These are phyloP conservation scores for Leucoma salicis DNA, from an alignment of 2,888 invertebrate species.

Conservation along the genomic window DNA sequence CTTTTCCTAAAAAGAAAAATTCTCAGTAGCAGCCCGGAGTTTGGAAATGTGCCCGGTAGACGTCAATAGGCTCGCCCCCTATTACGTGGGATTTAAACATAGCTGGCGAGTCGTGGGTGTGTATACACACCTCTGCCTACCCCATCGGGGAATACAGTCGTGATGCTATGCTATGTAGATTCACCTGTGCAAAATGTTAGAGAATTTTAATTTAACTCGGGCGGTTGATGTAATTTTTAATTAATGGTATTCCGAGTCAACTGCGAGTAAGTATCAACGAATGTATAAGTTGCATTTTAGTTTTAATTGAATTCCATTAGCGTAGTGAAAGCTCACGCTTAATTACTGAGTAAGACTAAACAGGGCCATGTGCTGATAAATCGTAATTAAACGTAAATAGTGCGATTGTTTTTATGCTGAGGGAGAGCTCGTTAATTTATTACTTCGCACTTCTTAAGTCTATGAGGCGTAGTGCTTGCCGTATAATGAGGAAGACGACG, in stretches of 20 bases:
- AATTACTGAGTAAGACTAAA: conserved; percentile 59
- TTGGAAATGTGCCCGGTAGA: too few species aligned
- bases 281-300: conserved; percentile 58
- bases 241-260: conserved; percentile 49
- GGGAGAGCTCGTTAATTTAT: neutral
- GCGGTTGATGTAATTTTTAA: conserved; percentile 31
- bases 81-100: too few species aligned
- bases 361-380: conserved; percentile 38
- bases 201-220: conserved; percentile 22
- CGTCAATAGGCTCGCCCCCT: too few species aligned
- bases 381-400: conserved; percentile 30
- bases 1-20: too few species aligned
- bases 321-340: conserved; percentile 66
- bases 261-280: conserved; percentile 55
- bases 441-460: conserved; percentile 8
- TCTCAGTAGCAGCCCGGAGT: too few species aligned
- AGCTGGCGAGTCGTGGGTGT: too few species aligned
- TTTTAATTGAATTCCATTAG: conserved; percentile 74
- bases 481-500: too few species aligned
- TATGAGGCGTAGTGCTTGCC: too few species aligned
- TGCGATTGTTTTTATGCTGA: conserved; percentile 9
- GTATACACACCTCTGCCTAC: too few species aligned
- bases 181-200: conserved; percentile 14
- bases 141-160: too few species aligned
- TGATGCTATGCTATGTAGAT: too few species aligned